These are phyloP conservation scores for Apaloderma vittatum DNA, from an alignment of 2,113 vertebrate genomes.

Conservation along the genomic window DNA sequence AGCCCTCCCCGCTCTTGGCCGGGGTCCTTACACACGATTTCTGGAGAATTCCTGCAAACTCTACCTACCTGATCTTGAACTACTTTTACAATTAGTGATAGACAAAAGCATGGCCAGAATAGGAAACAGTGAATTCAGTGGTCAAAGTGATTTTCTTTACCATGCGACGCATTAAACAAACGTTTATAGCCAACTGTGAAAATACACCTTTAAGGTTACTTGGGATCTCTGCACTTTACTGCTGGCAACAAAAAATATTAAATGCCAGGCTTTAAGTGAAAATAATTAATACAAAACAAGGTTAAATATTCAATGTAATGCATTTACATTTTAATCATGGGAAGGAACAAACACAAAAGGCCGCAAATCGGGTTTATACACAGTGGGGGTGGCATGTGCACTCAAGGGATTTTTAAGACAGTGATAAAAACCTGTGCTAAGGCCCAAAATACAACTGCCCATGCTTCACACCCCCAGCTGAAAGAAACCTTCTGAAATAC, in stretches of 20 bases:
- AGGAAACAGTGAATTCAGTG: background rate
- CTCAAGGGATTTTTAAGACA: background rate
- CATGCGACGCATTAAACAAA: slow-evolving; percentile 41
- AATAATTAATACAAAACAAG: slow-evolving; percentile 11
- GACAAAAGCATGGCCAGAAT: background rate
- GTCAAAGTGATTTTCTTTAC: background rate
- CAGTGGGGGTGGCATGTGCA: background rate
- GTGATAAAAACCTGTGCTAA: background rate
- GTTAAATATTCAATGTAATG: background rate
- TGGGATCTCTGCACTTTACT: background rate
- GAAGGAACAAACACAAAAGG: background rate
- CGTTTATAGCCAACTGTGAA: slow-evolving; percentile 12
- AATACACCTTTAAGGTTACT: background rate
- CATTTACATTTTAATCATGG: background rate
- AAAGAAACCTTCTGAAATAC: background rate
- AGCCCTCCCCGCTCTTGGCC: background rate
- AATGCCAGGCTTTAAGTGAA: slow-evolving; percentile 8
- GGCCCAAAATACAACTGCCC: background rate
- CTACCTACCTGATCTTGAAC: background rate
- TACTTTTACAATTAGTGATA: background rate
- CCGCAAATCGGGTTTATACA: background rate
- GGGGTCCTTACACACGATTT: accelerated
- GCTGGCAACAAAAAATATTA: background rate
- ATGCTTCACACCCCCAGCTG: background rate
- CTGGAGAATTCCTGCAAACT: background rate